Evolutionary conservation across 1,140 invertebrate species (phyloP), one percentile per base, ranked within the genome.

Genomic region (Drosophila quadrilineata): DNA sequence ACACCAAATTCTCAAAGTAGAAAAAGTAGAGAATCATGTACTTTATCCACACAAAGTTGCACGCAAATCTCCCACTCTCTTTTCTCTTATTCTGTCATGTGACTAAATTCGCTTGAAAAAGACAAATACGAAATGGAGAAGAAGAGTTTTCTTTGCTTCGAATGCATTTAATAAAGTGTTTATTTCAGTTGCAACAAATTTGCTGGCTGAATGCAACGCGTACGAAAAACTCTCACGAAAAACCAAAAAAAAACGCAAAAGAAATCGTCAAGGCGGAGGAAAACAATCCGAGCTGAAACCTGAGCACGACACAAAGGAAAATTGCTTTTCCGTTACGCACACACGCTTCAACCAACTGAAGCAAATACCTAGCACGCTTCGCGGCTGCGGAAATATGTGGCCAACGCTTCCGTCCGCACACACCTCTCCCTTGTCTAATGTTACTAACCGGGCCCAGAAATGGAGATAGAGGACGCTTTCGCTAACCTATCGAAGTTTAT

Each of bases 81-180:
- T n/a, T n/a, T n/a, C n/a, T n/a, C 48, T 54, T 64, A 48, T 28
- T 6, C 33, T 28, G 65, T 49, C 58, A 63, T 76, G 76, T 38
- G 56, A 38, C 29, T 60, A 50, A 60, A 33, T 12, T 52, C 19
- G 36, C 46, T 16, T 22, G 17, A 26, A 45, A 24, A 46, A 66
- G 63, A 66, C 63, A 66, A 59, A 66, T 60, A 31, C n/a, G 33
- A 50, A 14, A 9, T 14, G 16, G 21, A n/a, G 0, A 6, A 6
- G 14, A 17, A 21, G 8, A 14, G 31, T 5, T n/a, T 41, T 50
- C 12, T 35, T 50, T 41, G 75, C 76, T 84, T 86, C 79, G 62
- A 79, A 85, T 86, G 79, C 79, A 85, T 85, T 85, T 85, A 85
- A 85, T 85, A 85, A 85, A 86, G 79, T 85, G 79, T 85, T 85